These are phyloP conservation scores for Ephialtes manifestator DNA, from an alignment of 2,888 invertebrate genomes.

Conservation along the genomic window DNA sequence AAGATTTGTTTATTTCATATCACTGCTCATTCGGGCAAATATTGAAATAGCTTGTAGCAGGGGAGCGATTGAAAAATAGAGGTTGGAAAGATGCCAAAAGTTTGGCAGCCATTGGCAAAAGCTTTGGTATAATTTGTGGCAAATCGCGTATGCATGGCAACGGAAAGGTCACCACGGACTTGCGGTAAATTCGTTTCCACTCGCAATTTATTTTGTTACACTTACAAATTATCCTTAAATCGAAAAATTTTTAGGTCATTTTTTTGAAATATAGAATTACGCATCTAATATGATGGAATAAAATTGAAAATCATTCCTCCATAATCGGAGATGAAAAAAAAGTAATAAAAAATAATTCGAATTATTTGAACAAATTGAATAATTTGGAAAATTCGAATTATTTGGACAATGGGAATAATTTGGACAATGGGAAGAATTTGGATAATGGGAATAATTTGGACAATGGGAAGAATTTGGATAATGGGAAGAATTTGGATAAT, in stretches of 20 bases:
- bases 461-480: too few relatives aligned
- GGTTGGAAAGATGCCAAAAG: slow-evolving; percentile 60
- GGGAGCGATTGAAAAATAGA: slow-evolving; percentile 43
- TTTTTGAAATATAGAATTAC: too few relatives aligned
- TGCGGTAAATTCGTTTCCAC: background rate
- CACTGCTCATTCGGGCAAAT: slow-evolving; percentile 37
- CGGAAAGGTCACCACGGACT: background rate
- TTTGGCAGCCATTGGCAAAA: slow-evolving; percentile 20
- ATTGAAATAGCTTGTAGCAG: slow-evolving; percentile 43
- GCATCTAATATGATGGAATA: too few relatives aligned
- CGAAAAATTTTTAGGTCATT: background rate
- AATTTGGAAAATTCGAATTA: too few relatives aligned
- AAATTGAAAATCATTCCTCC: too few relatives aligned
- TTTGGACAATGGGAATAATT: too few relatives aligned
- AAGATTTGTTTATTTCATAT: slow-evolving; percentile 61
- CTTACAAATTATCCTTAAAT: background rate
- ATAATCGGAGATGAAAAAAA: too few relatives aligned
- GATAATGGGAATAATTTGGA: too few relatives aligned
- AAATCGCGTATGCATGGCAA: background rate
- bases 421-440: too few relatives aligned
- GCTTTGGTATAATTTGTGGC: background rate
- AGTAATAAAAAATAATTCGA: too few relatives aligned
- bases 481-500: too few relatives aligned
- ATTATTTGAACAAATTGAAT: too few relatives aligned
- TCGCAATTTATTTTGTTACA: background rate